A percentile compares a stretch with the other conserved stretches of the same genome.
Conservation (phyloP, 2,113 vertebrate species). For the Thoracochromis brauschi region DNA sequence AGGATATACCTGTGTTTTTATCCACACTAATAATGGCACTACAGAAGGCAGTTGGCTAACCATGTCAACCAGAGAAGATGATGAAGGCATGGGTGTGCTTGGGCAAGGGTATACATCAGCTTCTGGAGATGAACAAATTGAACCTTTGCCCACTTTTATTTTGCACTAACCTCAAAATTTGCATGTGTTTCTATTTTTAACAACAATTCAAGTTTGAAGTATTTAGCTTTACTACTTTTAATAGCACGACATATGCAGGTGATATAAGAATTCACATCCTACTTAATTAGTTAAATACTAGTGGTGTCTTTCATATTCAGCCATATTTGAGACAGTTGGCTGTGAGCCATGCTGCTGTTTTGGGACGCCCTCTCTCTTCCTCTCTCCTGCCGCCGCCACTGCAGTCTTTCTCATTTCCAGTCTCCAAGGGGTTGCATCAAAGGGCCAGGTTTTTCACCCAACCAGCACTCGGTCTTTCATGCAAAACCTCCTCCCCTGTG, state of each 20-base stretch:
- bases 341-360: neutral
- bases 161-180: slow-evolving; percentile 10
- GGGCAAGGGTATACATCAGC: neutral
- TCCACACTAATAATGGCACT: slow-evolving; percentile 26
- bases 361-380: slow-evolving; percentile 40
- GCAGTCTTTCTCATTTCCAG: slow-evolving; percentile 71
- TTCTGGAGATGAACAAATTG: neutral
- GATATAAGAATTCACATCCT: neutral
- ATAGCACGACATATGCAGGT: neutral
- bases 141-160: neutral
- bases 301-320: neutral
- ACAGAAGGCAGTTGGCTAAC: slow-evolving; percentile 2
- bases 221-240: neutral
- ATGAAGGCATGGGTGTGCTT: slow-evolving; percentile 52
- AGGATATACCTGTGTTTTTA: slow-evolving; percentile 30
- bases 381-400: slow-evolving; percentile 27
- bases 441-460: slow-evolving; percentile 73
- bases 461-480: slow-evolving; percentile 64
- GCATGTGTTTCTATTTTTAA: slow-evolving; percentile 10
- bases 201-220: neutral
- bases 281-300: neutral
- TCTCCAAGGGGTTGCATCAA: slow-evolving; percentile 73
- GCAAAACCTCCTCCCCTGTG: slow-evolving; percentile 51
- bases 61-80: neutral
- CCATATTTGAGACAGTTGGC: neutral